Conservation (phyloP, 2,888 invertebrate species). For the Lochmaea capreae region DNA sequence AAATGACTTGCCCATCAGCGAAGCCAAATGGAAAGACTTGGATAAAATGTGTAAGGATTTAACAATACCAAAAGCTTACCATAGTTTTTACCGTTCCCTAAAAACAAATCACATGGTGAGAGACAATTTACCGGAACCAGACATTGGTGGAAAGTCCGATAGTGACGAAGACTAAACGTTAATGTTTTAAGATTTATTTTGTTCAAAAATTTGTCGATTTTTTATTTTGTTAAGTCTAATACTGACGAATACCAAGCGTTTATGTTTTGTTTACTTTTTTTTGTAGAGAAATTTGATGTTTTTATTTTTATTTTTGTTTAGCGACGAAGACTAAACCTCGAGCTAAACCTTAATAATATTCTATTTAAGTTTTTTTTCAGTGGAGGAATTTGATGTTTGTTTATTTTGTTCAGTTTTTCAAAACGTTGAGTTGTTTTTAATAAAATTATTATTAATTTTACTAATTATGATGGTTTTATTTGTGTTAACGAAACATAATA, state of each 20-base stretch:
- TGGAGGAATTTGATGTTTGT: too few relatives aligned
- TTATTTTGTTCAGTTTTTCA: too few relatives aligned
- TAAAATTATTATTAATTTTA: too few relatives aligned
- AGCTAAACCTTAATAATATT: too few relatives aligned
- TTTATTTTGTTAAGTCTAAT: neutral
- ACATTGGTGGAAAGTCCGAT: slow-evolving; percentile 19
- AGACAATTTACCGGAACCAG: slow-evolving; percentile 26
- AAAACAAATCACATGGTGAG: slow-evolving; percentile 32
- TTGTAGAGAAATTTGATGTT: too few relatives aligned
- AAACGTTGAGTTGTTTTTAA: too few relatives aligned
- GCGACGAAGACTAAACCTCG: too few relatives aligned
- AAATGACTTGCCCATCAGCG: slow-evolving; percentile 8
- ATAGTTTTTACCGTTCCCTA: slow-evolving; percentile 37
- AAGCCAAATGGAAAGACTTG: slow-evolving; percentile 33
- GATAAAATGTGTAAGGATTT: slow-evolving; percentile 33
- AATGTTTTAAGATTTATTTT: too few relatives aligned
- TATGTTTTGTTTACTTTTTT: neutral
- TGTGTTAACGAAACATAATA: too few relatives aligned
- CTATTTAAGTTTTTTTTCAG: too few relatives aligned
- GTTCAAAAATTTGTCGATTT: neutral
- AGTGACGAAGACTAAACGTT: slow-evolving; percentile 24
- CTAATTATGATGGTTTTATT: too few relatives aligned
- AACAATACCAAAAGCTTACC: slow-evolving; percentile 44
- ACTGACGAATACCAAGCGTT: slow-evolving; percentile 24
- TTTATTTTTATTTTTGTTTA: too few relatives aligned